Base-by-base conservation (phyloP, 2,888 invertebrate species). In the Chouioia cunea region DNA sequence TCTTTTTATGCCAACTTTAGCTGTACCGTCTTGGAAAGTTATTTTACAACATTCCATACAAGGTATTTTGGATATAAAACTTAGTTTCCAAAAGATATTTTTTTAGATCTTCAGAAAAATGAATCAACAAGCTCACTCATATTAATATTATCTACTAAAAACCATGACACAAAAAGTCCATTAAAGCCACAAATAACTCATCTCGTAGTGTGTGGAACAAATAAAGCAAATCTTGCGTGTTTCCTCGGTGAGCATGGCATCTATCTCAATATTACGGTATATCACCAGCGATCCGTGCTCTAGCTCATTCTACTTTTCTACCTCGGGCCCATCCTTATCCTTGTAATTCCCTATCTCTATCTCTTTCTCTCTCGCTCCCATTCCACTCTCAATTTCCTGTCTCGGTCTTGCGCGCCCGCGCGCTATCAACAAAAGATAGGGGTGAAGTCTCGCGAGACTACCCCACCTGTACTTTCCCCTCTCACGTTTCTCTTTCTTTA, bases 361-460 rank as follows among this genome's bases (percentile, higher is more conserved):
- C 56, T 23, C 23, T 56, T n/a, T 27, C 23, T 23, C 56, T 4
- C 23, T 23, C 56, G 12, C 36, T 23, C 36, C 14, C 36, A 8
- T 36, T 56, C 36, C 36, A 27, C 56, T n/a, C 56, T 56, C 56
- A 36, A 56, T 56, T 36, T 56, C 36, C 56, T 23, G 27, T 56
- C 16, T 16, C 20, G 18, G 16, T 4, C 52, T 52, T 22, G 52
- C 12, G 20, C 52, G 48, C 4, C 48, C 48, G 48, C 48, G 12
- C 47, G 36, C 65, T 68, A 73, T 71, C 68, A 73, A 71, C 73
- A 69, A 71, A 56, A 69, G 71, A 73, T 64, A 67, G 64, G 62
- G 64, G 52, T 65, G 58, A 60, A 56, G 59, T 71, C 65, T 57
- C 65, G 56, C 36, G 53, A 50, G 66, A 66, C 46, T 54, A 15